Evolutionary conservation across 2,888 invertebrate genomes (phyloP).

Genomic region (Myopa tessellatipennis): DNA sequence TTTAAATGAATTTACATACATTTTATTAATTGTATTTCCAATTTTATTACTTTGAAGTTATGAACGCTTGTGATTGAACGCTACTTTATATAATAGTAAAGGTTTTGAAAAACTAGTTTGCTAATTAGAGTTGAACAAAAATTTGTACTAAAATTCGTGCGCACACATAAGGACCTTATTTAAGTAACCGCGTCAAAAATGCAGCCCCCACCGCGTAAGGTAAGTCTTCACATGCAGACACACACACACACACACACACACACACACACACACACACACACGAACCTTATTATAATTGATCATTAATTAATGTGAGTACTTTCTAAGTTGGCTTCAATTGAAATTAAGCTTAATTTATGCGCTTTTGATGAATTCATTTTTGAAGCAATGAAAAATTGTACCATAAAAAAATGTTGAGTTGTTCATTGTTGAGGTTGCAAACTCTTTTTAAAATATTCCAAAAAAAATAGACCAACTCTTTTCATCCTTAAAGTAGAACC

Average conservation of each 20-base stretch:
- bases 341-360: too few species aligned
- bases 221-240: slow-evolving; percentile 67
- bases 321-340: too few species aligned
- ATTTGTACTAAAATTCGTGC: slow-evolving; percentile 20
- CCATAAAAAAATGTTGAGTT: too few species aligned
- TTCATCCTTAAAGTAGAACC: too few species aligned
- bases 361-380: too few species aligned
- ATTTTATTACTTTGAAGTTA: slow-evolving; percentile 12
- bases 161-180: background rate
- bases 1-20: background rate
- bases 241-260: background rate
- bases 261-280: background rate
- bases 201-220: slow-evolving; percentile 90
- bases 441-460: too few species aligned
- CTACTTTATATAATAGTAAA: slow-evolving; percentile 11
- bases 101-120: slow-evolving; percentile 8
- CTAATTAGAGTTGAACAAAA: slow-evolving; percentile 9
- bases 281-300: background rate
- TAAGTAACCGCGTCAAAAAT: slow-evolving; percentile 66
- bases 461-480: too few species aligned
- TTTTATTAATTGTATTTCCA: background rate
- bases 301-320: too few species aligned
- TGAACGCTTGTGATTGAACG: background rate
- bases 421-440: too few species aligned
- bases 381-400: too few species aligned